These are phyloP conservation scores for Scaptodrosophila lebanonensis DNA, from an alignment of 1,140 invertebrate genomes.

Conservation along the genomic window DNA sequence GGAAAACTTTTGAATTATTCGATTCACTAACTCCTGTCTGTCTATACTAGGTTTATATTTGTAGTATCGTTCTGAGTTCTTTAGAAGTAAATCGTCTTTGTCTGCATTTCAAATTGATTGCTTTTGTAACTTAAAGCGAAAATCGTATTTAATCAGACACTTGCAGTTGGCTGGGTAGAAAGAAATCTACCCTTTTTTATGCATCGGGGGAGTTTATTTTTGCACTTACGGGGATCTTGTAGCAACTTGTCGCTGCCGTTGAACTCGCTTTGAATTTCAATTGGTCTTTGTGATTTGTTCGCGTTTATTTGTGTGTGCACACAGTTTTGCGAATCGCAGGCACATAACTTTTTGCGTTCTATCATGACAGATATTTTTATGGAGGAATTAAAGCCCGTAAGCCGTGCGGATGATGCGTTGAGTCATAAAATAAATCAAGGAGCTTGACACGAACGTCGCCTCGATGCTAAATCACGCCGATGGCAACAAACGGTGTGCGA, in stretches of 20 bases:
- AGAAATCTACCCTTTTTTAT: no score
- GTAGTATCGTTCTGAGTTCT: no score
- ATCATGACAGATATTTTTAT: constrained; percentile 61
- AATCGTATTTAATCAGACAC: no score
- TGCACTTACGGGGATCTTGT: constrained; percentile 53
- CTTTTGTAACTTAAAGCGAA: no score
- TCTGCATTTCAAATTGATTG: no score
- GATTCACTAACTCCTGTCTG: no score
- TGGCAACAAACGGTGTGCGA: constrained; percentile 12
- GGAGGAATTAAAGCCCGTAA: constrained; percentile 33
- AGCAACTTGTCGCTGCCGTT: constrained; percentile 50
- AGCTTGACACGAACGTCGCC: constrained; percentile 62
- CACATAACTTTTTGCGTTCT: constrained; percentile 49
- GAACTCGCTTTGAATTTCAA: constrained; percentile 67
- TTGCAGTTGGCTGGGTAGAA: no score
- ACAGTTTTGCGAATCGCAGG: constrained; percentile 31
- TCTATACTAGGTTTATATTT: no score
- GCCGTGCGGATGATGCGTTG: constrained; percentile 45
- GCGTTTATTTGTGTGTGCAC: constrained; percentile 21
- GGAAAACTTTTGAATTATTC: no score
- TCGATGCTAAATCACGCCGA: constrained; percentile 68
- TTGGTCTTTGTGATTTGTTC: constrained; percentile 43
- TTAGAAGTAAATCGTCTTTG: no score
- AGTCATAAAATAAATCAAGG: constrained; percentile 72
- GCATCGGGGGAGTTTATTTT: no score